These are phyloP conservation scores for Dendrolimus kikuchii DNA, from an alignment of 1,140 invertebrate species.

Conservation along the genomic window DNA sequence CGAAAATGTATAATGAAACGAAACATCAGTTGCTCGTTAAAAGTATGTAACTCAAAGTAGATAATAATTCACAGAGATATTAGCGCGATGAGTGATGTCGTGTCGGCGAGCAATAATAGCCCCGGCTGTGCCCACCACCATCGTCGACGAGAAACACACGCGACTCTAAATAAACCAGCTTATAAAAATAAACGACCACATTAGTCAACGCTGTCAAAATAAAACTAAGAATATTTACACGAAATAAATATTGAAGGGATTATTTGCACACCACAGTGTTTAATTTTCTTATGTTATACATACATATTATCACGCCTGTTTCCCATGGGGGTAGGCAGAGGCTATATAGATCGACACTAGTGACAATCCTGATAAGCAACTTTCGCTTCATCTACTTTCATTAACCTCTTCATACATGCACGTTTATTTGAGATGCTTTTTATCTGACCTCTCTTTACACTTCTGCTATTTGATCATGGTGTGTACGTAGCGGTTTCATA, in stretches of 20 bases:
- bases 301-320: too few species aligned
- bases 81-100: conserved; percentile 61
- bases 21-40: conserved; percentile 47
- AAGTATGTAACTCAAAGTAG: conserved; percentile 50
- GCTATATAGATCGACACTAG: too few species aligned
- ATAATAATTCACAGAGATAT: conserved; percentile 56
- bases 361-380: too few species aligned
- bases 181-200: conserved; percentile 67
- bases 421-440: too few species aligned
- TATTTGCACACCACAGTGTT: not conserved
- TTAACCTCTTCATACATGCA: too few species aligned
- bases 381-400: too few species aligned
- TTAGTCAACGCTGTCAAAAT: conserved; percentile 68
- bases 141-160: conserved; percentile 42
- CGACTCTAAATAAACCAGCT: conserved; percentile 58
- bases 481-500: too few species aligned
- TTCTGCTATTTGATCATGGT: too few species aligned
- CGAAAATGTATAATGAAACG: conserved; percentile 1
- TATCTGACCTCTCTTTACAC: too few species aligned
- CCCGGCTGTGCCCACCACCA: conserved; percentile 35
- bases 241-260: conserved; percentile 29
- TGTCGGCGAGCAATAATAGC: conserved; percentile 60
- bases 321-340: too few species aligned
- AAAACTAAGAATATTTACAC: conserved; percentile 51
- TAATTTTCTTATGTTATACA: too few species aligned